Evolutionary conservation across 1,140 invertebrate species (phyloP), one percentile per base, ranked within the genome.

Genomic region (Ditylenchus dipsaci): DNA sequence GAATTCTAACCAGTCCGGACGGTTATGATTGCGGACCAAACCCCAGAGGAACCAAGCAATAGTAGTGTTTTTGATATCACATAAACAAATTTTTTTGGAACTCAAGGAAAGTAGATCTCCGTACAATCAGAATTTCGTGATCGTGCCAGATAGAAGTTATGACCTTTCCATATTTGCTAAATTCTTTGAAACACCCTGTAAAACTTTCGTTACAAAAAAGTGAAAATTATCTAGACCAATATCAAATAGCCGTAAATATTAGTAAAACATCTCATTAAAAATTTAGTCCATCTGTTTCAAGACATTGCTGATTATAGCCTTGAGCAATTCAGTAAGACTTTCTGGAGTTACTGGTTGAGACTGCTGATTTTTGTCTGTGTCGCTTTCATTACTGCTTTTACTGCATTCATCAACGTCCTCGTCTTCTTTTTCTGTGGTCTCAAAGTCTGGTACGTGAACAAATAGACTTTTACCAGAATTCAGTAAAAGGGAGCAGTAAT

Each of bases 361-460:
- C 23, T 53, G 49, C 8, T 53, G 49, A 53, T 26, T 53, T 7
- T 53, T 53, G 15, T 21, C 8, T 19, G 8, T 53, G n/a, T 3
- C 15, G n/a, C 23, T 21, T 53, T 21, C 49, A 21, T 21, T 7
- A 21, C 49, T 53, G n/a, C 3, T 53, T 26, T 21, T 53, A 7
- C 49, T 53, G 49, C 49, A 26, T 26, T 53, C 49, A 53, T 53
- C 49, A 53, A 7, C 49, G 15, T 1, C 15, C 8, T 26, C 23
- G 3, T 53, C 49, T 3, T 53, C 49, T 53, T 53, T n/a, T 17
- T 30, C 26, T 33, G 29, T 13, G 19, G 63, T 56, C 21, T 71
- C 70, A 21, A 71, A 74, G 11, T 43, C 57, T 1, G 69, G 69
- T 29, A 71, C 56, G 68, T 71, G 69, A 26, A 71, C 69, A 33